phyloP scores from a whole-genome alignment of 2,113 vertebrate genomes.

The Pycnonotus jocosus region DNA sequence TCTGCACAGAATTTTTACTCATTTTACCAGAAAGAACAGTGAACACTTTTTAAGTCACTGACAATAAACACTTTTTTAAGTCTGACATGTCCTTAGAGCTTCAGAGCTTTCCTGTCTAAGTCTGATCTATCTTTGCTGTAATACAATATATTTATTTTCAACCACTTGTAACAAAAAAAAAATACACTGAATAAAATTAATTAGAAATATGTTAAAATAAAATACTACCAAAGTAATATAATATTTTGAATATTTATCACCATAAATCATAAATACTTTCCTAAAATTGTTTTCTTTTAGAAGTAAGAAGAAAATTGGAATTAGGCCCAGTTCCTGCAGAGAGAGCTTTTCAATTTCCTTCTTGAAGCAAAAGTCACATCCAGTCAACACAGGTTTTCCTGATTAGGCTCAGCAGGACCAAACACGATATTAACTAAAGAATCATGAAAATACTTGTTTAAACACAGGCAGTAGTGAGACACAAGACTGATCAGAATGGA shows the following conservation, averaged over 20 bases:
- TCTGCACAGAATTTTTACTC: background rate
- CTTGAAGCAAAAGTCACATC: conserved; percentile 1
- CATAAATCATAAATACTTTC: background rate
- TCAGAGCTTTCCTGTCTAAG: background rate
- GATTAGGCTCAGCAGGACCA: conserved; percentile 2
- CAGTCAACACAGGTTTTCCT: background rate
- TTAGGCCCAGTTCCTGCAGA: background rate
- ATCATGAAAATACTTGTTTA: background rate
- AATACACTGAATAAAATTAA: background rate
- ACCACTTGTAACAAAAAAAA: background rate
- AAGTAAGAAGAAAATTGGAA: background rate
- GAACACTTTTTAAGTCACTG: background rate
- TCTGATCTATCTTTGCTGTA: background rate
- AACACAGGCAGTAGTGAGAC: background rate
- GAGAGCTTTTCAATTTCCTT: background rate
- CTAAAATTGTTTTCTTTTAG: background rate
- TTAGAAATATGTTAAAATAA: background rate
- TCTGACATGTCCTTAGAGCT: background rate
- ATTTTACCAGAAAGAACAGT: background rate
- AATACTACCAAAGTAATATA: background rate
- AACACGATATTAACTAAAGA: background rate
- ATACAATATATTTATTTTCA: background rate
- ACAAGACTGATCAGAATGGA: background rate
- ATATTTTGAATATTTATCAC: background rate
- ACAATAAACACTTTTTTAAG: background rate